phyloP scores from a whole-genome alignment of 2,113 vertebrate species.

The Aphyosemion australe region DNA sequence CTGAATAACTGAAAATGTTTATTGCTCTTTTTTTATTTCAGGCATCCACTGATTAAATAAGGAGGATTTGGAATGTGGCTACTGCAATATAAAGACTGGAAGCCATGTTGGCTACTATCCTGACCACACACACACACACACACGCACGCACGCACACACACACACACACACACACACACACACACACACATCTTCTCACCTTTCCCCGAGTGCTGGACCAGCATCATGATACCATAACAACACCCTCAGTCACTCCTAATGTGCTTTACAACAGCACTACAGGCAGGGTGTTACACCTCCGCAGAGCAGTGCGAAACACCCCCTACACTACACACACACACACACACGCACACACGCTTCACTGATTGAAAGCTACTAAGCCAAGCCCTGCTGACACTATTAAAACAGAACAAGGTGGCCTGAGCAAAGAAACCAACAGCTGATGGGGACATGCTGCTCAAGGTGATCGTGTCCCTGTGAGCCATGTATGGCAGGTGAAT shows the following conservation, averaged over 20 bases:
- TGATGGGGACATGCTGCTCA: constrained; percentile 48
- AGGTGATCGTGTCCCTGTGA: constrained; percentile 59
- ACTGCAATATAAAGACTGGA: constrained; percentile 17
- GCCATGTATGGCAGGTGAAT: constrained; percentile 60
- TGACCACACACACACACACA: constrained; percentile 27
- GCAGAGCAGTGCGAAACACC: constrained; percentile 65
- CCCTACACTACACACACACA: constrained; percentile 11
- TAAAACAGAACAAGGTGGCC: constrained; percentile 64
- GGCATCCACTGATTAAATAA: neutral
- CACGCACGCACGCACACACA: constrained; percentile 22
- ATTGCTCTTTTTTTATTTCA: no score
- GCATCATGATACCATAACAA: constrained; percentile 72
- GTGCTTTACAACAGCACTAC: constrained; percentile 74
- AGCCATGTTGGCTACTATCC: constrained; percentile 31
- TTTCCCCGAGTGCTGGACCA: constrained; percentile 61
- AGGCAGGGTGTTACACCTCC: constrained; percentile 72
- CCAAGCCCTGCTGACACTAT: constrained; percentile 70
- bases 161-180: constrained; percentile 14
- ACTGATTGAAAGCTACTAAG: constrained; percentile 66
- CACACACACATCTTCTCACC: constrained; percentile 54
- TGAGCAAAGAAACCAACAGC: constrained; percentile 53
- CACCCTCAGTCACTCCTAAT: constrained; percentile 70
- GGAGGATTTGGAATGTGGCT: neutral
- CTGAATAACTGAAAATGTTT: no score
- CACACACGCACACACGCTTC: constrained; percentile 24